Evolutionary conservation across 37 sponge, comb jelly and placozoan genomes (phyloP), one percentile per base, ranked within the genome.

Genomic region (Tethya wilhelma): DNA sequence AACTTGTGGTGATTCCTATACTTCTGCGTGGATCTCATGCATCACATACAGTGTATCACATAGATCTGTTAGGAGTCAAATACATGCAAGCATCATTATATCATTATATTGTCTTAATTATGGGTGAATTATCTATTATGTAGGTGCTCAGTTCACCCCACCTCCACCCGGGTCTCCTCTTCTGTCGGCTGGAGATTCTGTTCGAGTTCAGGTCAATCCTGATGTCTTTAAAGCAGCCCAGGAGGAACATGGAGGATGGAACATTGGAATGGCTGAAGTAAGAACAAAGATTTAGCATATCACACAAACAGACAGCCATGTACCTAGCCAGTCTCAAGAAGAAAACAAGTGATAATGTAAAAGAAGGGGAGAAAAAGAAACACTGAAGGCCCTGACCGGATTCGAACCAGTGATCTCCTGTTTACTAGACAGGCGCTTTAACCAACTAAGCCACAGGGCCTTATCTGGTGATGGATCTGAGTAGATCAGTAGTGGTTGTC

Each of bases 181-280:
- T 38, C 37, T 95, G 40, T 44, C 38, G n/a, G 45, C 86, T 26
- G 96, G 96, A 2, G 96, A 95, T 64, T 38, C 37, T 37, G 96
- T 91, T 7, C 44, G 70, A 57, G 87, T 95, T 7, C 59, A 78
- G 62, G 60, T 95, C 59, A 90, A 95, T 45, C 68, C 83, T n/a
- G 96, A 91, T 17, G 69, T 86, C 0, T 84, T 91, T 77, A 88
- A 83, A 33, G 68, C 70, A 19, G 49, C 88, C 44, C 96, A 95
- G 76, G 90, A 95, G 23, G 90, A 83, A 12, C 96, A 95, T 75
- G 96, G 96, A 19, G 96, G 96, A 36, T 95, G 96, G 95, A 87
- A 84, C 43, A 82, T 80, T 38, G 56, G 72, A 34, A 90, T 95
- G 95, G 83, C 69, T 5, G 73, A 86, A 69, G 95, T 91, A 41